These are phyloP conservation scores for Apamea anceps DNA, from an alignment of 2,888 invertebrate genomes.

Conservation along the genomic window DNA sequence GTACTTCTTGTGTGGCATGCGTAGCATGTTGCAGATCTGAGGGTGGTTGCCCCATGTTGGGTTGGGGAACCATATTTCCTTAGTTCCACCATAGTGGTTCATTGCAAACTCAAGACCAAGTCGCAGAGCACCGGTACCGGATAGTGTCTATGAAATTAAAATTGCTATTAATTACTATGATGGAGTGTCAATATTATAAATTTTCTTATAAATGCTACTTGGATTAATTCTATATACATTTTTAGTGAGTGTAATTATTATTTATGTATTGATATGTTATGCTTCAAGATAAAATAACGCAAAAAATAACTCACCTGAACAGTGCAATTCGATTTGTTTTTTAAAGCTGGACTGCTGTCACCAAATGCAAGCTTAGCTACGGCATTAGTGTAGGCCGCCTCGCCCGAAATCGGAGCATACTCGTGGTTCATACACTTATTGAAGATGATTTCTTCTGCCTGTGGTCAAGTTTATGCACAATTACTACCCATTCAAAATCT, in stretches of 20 bases:
- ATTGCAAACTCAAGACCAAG: constrained; percentile 97
- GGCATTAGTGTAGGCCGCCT: constrained; percentile 95
- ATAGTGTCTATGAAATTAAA: constrained; percentile 93
- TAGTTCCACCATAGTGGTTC: constrained; percentile 94
- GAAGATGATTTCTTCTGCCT: constrained; percentile 96
- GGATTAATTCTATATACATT: background rate
- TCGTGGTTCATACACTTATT: constrained; percentile 96
- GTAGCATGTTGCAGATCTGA: constrained; percentile 97
- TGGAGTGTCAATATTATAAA: background rate
- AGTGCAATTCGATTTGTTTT: constrained; percentile 93
- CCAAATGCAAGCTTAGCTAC: constrained; percentile 97
- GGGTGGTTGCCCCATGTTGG: constrained; percentile 99
- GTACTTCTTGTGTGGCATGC: constrained; percentile 96
- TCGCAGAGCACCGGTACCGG: constrained; percentile 99
- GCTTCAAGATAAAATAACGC: background rate
- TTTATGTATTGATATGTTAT: background rate
- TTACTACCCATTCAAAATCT: background rate
- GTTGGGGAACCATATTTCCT: constrained; percentile 96
- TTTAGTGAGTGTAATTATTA: too few relatives aligned
- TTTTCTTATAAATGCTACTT: background rate
- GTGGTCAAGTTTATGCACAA: constrained; percentile 16
- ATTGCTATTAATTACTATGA: background rate
- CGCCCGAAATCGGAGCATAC: constrained; percentile 97
- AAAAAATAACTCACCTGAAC: constrained; percentile 91
- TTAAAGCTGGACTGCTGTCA: constrained; percentile 92